Evolutionary conservation across 35 echinoderm and acorn worm species (phyloP), one percentile per base, ranked within the genome.

Genomic region (Lytechinus pictus): DNA sequence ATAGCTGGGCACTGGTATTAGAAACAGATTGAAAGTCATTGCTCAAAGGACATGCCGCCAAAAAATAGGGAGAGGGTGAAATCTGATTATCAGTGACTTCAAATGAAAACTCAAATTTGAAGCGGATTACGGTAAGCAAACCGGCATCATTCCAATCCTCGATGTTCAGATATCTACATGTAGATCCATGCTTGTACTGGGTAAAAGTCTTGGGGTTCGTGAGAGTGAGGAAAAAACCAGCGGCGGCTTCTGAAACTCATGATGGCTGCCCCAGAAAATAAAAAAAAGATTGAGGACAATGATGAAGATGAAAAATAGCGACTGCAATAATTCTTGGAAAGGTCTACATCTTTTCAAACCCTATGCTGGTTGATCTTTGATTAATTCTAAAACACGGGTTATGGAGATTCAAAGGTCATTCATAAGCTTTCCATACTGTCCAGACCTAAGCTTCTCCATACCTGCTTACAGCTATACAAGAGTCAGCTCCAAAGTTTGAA

Each of bases 21-120:
- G 28, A 90, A 90, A 90, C 52, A 90, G 88, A 90, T 90, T 90
- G 88, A 90, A 90, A 19, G 52, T 90, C 88, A 90, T 90, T 54
- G 88, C 88, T 52, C 88, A 90, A 90, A 90, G 88, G 88, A 16
- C 88, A 44, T 90, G 88, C 88, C 88, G 88, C 28, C 88, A 33
- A 44, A 90, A 87, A 90, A 44, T 14, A 12, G 29, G 88, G 88
- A 44, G 52, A 90, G 16, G 88, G 88, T 27, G 52, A 90, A 90
- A 90, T 90, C 88, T 52, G 88, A 90, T 90, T 90, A 90, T 90
- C 88, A 54, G 88, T 79, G 66, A 79, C 66, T 79, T 24, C 66
- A 79, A 79, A 79, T 79, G 66, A 79, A 79, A 79, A 79, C 66
- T 79, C 66, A n/a, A 79, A 79, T 79, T 79, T 79, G 66, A 79